Percentiles rank a stretch among this genome's conserved stretches.
Evolutionary conservation across 2,797 vertebrate species (phyloP).

Genomic region (Lepilemur ruficaudatus): DNA sequence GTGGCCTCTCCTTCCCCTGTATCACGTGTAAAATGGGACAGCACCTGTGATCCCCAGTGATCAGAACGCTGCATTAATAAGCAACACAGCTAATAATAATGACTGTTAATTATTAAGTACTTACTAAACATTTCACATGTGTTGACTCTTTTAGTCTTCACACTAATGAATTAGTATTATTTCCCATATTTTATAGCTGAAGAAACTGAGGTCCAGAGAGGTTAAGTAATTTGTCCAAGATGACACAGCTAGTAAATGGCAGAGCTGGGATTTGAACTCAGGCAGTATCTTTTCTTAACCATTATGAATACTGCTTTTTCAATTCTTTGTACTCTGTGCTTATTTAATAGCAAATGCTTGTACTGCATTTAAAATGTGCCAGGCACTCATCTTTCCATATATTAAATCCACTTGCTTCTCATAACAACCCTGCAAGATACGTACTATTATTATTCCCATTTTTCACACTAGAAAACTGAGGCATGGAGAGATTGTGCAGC

Average conservation of each 20-base stretch:
- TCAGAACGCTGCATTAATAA: not conserved
- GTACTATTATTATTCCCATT: not conserved
- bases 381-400: not conserved
- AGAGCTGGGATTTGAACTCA: not conserved
- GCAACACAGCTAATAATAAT: not conserved
- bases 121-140: not conserved
- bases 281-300: not conserved
- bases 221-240: slow-evolving; percentile 1
- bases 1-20: not conserved
- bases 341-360: not conserved
- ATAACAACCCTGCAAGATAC: not conserved
- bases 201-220: not conserved
- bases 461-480: not conserved
- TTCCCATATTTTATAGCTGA: not conserved
- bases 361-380: not conserved
- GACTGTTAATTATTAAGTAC: not conserved
- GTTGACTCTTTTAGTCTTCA: not conserved
- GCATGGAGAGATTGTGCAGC: not conserved
- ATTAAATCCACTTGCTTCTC: not conserved
- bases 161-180: not conserved
- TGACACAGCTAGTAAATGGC: not conserved
- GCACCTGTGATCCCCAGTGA: not conserved
- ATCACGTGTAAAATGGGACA: not conserved
- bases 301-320: not conserved
- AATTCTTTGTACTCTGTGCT: not conserved